Evolutionary conservation across 2,113 vertebrate genomes (phyloP).

Genomic region (Prietella phreatophila): DNA sequence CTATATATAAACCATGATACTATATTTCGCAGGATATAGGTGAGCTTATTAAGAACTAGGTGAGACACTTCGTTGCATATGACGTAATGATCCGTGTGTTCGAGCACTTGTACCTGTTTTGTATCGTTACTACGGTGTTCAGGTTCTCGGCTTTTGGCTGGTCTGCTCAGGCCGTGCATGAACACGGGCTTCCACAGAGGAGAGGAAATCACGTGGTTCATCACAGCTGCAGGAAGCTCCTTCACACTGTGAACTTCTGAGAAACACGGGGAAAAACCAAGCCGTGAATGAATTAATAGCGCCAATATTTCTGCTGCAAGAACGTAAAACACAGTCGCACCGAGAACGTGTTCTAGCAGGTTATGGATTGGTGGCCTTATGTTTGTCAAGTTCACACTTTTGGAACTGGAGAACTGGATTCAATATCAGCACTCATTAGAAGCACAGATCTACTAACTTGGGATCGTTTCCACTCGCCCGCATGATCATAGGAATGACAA

Average conservation of each 20-base stretch:
- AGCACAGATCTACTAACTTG: background rate
- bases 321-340: background rate
- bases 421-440: background rate
- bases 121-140: background rate
- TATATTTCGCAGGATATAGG: background rate
- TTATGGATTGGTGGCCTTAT: background rate
- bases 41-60: background rate
- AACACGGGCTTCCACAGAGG: conserved; percentile 93
- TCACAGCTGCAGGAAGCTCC: conserved; percentile 79
- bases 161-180: conserved; percentile 80
- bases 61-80: background rate
- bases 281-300: background rate
- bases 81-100: background rate
- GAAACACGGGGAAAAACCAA: conserved; percentile 12
- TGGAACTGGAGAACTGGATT: background rate
- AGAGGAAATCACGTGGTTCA: conserved; percentile 83
- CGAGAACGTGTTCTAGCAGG: background rate
- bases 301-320: background rate
- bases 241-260: conserved; percentile 77
- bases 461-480: background rate
- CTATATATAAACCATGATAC: background rate
- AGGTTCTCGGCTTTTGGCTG: conserved; percentile 19
- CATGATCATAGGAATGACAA: background rate
- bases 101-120: conserved; percentile 46
- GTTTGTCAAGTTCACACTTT: background rate